These are phyloP conservation scores for Ramphastos sulfuratus DNA, from an alignment of 2,113 vertebrate genomes.

Conservation along the genomic window DNA sequence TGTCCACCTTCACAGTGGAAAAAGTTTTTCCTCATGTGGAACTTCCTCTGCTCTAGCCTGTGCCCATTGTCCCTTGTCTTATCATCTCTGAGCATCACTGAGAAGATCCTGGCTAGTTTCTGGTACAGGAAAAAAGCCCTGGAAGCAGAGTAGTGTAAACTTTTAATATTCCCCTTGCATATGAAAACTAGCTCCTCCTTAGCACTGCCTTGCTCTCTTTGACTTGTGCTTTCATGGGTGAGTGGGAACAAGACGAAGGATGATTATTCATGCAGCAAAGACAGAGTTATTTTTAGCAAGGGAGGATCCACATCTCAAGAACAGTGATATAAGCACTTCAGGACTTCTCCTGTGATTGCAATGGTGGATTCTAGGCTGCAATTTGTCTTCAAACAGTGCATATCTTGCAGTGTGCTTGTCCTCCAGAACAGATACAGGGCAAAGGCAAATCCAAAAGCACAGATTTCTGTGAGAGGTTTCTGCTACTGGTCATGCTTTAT, in stretches of 20 bases:
- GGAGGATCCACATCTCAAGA: neutral
- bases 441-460: neutral
- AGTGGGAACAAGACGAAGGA: neutral
- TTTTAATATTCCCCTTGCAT: neutral
- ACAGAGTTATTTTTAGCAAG: conserved; percentile 3
- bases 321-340: neutral
- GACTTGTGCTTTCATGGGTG: neutral
- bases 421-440: neutral
- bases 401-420: neutral
- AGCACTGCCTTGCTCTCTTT: neutral
- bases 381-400: neutral
- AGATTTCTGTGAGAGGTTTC: neutral
- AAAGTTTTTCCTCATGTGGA: too few species aligned
- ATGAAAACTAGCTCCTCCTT: neutral
- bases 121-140: neutral
- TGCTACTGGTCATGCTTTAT: neutral
- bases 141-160: neutral
- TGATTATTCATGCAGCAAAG: neutral
- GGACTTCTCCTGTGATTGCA: neutral
- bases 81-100: too few species aligned
- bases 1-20: too few species aligned
- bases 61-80: too few species aligned
- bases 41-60: too few species aligned
- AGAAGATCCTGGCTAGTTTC: too few species aligned
- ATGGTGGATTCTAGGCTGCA: neutral